Evolutionary conservation across 2,888 invertebrate species (phyloP), one percentile per base, ranked within the genome.

Genomic region (Ectemnius cavifrons): DNA sequence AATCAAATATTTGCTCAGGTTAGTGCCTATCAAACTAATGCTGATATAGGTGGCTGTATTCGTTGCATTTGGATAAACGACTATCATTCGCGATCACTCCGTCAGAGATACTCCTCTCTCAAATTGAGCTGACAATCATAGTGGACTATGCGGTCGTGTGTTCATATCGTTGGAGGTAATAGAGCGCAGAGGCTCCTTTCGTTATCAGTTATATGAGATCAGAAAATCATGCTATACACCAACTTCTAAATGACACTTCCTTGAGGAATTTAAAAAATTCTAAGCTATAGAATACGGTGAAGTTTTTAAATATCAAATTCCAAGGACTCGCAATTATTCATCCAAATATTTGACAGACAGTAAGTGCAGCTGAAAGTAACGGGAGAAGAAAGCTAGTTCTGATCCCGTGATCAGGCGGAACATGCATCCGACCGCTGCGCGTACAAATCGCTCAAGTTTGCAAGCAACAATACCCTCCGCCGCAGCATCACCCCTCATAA

Each of bases 351-450:
- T 61, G 67, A 23, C 62, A 80, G 79, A 67, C 71, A 67, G 60
- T 60, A 61, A 69, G 11, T 8, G 37, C 1, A 37, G 56, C n/a
- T n/a, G 14, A 58, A 71, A 28, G 4, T 16, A 47, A 49, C 57
- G 68, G 65, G 65, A 57, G 59, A 56, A 60, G 59, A 74, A 62
- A 64, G 74, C 72, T 49, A 65, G 59, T 66, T 68, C 68, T 69
- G 78, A 80, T 70, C 60, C 68, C 49, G 49, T 64, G 61, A 78
- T 78, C 72, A 76, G 78, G 77, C 78, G 79, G 84, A 89, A 82
- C 87, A 89, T 89, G 88, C 87, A 87, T 83, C 85, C 88, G 63
- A 74, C 86, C 66, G 82, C 84, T 72, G 80, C 83, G 62, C 86
- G 85, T 81, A 81, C 85, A 65, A 86, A 77, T 78, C 86, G 85